Conservation (phyloP, 2,888 invertebrate genomes). For the Drosophila prostipennis region DNA sequence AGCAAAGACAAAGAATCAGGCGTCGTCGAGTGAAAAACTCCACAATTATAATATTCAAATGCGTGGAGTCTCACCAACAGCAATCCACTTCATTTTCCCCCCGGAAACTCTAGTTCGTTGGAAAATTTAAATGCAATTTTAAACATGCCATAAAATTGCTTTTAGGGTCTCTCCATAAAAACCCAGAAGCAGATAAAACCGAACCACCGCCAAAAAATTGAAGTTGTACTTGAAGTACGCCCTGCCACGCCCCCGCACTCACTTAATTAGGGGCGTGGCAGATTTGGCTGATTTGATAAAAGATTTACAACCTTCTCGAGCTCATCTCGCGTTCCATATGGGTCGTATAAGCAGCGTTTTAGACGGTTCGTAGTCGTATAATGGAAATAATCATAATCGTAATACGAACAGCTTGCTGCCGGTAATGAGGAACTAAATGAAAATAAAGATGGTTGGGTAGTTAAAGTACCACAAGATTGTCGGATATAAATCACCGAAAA, state of each 20-base stretch:
- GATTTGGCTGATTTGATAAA: constrained; percentile 38
- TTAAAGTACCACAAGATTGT: not conserved
- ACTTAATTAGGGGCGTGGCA: constrained; percentile 31
- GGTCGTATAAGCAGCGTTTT: constrained; percentile 30
- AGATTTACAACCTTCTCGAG: constrained; percentile 23
- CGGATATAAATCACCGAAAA: not conserved
- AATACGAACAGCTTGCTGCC: constrained; percentile 20
- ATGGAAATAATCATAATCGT: constrained; percentile 32
- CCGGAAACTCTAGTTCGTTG: constrained; percentile 26
- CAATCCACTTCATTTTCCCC: not conserved
- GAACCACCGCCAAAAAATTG: constrained; percentile 4
- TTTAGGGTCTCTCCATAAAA: constrained; percentile 31
- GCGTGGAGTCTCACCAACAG: constrained; percentile 36
- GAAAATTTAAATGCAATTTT: constrained; percentile 74
- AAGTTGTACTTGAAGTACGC: constrained; percentile 28
- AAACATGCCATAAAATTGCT: constrained; percentile 66
- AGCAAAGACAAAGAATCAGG: constrained; percentile 40
- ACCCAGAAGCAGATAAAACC: not conserved
- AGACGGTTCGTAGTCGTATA: constrained; percentile 13
- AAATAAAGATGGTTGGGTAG: not conserved
- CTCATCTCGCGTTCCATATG: constrained; percentile 3
- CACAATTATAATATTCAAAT: constrained; percentile 75
- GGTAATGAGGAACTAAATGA: not conserved
- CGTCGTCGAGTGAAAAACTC: constrained; percentile 12
- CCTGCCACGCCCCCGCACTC: constrained; percentile 1